A percentile compares a stretch with the other conserved stretches of the same genome.
phyloP scores from a whole-genome alignment of 1,140 invertebrate species.

The Arion vulgaris region DNA sequence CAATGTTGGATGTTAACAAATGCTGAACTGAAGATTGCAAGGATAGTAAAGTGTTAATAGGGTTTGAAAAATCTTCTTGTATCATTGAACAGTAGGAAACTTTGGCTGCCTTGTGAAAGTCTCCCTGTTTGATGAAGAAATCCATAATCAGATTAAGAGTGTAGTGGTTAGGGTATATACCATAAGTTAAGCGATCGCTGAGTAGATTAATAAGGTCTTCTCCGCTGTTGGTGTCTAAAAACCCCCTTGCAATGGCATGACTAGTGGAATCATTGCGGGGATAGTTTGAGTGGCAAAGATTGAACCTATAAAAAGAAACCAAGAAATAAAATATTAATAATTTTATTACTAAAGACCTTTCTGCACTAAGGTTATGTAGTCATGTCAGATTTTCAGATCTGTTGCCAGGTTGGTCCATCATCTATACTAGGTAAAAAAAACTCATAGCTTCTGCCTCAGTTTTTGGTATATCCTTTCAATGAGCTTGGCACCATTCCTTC shows the following conservation, averaged over 20 bases:
- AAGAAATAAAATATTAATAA: neutral
- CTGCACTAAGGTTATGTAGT: too few species aligned
- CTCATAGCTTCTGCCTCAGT: too few species aligned
- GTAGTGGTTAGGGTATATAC: conserved; percentile 88
- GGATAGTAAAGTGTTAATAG: conserved; percentile 79
- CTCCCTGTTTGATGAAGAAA: conserved; percentile 80
- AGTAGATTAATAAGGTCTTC: conserved; percentile 82
- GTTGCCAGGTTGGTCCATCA: too few species aligned
- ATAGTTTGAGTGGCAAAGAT: neutral
- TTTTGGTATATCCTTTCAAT: too few species aligned
- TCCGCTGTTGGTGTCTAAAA: conserved; percentile 76
- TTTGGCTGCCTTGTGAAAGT: conserved; percentile 82
- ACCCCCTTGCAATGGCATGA: conserved; percentile 83
- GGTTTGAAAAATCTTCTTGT: conserved; percentile 88
- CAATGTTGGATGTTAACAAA: conserved; percentile 28
- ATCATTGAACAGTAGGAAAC: conserved; percentile 86
- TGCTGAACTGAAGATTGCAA: conserved; percentile 52
- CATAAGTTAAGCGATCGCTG: conserved; percentile 86
- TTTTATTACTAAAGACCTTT: too few species aligned
- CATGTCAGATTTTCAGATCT: too few species aligned
- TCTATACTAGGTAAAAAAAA: too few species aligned
- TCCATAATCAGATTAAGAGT: conserved; percentile 88
- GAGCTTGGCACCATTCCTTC: too few species aligned
- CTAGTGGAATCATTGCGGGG: conserved; percentile 81
- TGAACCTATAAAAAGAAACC: conserved; percentile 18